Conservation (phyloP, 2,888 invertebrate genomes). For the Eupeodes latifasciatus region DNA sequence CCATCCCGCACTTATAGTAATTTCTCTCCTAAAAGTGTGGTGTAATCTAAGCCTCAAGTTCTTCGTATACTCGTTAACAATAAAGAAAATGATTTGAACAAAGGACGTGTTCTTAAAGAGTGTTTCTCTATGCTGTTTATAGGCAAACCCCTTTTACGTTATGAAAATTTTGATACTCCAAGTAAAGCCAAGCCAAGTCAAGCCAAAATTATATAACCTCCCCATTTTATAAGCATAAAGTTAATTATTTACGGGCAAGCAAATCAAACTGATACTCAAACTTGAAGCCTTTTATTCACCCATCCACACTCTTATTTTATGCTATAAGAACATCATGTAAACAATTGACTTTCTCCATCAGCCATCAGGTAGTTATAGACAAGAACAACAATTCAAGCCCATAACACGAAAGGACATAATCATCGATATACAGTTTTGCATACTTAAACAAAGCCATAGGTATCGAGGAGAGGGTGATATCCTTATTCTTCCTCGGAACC, state of each 20-base stretch:
- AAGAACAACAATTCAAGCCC: conserved; percentile 48
- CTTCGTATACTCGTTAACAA: conserved; percentile 16
- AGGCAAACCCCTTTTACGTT: conserved; percentile 62
- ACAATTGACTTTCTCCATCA: conserved; percentile 64
- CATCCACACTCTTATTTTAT: conserved; percentile 18
- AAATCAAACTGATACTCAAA: conserved; percentile 71
- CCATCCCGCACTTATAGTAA: background rate
- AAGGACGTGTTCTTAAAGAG: conserved; percentile 54
- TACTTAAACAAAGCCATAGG: conserved; percentile 55
- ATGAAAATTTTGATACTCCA: conserved; percentile 69
- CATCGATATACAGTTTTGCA: conserved; percentile 69
- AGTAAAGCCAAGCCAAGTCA: background rate
- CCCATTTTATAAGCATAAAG: conserved; percentile 51
- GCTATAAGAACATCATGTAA: conserved; percentile 56
- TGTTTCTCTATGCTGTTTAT: conserved; percentile 23
- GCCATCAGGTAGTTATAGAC: conserved; percentile 15
- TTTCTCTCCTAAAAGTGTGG: conserved; percentile 40
- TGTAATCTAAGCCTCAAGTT: conserved; percentile 62
- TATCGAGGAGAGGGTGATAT: conserved; percentile 49
- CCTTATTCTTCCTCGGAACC: conserved; percentile 23
- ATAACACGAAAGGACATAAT: conserved; percentile 74
- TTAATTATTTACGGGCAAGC: conserved; percentile 78
- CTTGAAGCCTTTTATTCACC: conserved; percentile 32
- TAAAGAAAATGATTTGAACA: conserved; percentile 67
- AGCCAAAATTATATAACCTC: background rate